These are phyloP conservation scores for Pyrgus malvae DNA, from an alignment of 2,888 invertebrate genomes.

Conservation along the genomic window DNA sequence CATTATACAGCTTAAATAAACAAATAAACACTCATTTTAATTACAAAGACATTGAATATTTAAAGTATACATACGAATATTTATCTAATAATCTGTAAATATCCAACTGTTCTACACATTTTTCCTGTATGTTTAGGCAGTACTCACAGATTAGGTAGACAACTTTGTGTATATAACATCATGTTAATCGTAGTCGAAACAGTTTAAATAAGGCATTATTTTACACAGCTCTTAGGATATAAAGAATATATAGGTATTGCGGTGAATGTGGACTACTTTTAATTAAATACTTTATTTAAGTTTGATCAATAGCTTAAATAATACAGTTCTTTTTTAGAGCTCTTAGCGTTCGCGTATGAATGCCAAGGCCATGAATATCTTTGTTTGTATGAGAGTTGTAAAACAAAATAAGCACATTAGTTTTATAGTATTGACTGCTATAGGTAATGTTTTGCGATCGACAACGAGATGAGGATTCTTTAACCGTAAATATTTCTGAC, in stretches of 20 bases:
- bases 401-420: no score
- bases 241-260: conserved; percentile 30
- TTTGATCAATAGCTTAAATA: no score
- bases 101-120: conserved; percentile 6
- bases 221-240: conserved; percentile 60
- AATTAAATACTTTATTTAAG: not conserved
- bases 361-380: no score
- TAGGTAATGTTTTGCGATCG: no score
- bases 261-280: conserved; percentile 10
- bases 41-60: conserved; percentile 19
- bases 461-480: no score
- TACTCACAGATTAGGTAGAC: conserved; percentile 41
- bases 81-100: conserved; percentile 33
- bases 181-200: conserved; percentile 51
- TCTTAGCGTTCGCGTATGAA: no score
- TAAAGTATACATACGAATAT: conserved; percentile 16
- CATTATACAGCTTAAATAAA: not conserved
- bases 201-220: conserved; percentile 68
- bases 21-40: not conserved
- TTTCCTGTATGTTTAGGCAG: conserved; percentile 32
- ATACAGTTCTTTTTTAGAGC: not conserved
- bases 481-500: no score
- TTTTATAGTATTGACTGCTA: no score
- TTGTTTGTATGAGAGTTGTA: no score
- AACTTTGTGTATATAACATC: conserved; percentile 60